Base-by-base conservation (phyloP, 1,140 invertebrate species). In the Tribolium castaneum region DNA sequence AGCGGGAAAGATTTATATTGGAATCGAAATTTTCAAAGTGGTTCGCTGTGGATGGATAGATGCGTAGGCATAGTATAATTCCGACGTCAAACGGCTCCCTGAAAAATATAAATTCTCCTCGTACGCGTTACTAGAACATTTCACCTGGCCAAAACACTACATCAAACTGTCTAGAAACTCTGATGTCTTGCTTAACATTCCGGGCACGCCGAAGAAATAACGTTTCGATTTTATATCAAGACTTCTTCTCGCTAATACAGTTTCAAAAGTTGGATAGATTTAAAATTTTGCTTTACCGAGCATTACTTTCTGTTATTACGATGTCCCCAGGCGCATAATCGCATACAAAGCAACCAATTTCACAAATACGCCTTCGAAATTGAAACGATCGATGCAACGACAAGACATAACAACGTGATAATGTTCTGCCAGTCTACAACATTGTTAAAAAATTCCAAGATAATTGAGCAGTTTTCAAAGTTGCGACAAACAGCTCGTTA, bases 171-270 rank as follows among this genome's bases (percentile, higher is more conserved):
- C 79, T 75, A 54, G 52, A 76, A 80, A 78, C 76, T 76, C 73
- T 54, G 77, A 80, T 75, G 76, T 78, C 79, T 80, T 80, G 70
- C 73, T 80, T 80, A 80, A 78, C 76, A 80, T 80, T 78, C 79
- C 19, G 52, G n/a, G 45, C 79, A 66, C 50, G 73, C 50, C 14
- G 49, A 70, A 71, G 50, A 80, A 80, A 80, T 80, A 80, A 77
- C 49, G 71, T 80, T 80, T 80, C 79, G 75, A 73, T 80, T 80
- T 73, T 80, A 51, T 73, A 80, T 74, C 71, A 66, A 66, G 59
- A 66, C 59, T 66, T 66, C 56, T 62, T 16, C 30, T 66, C 12
- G 30, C 59, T 66, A 66, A 66, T 66, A 66, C 59, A 66, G 59
- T 66, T 66, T 66, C 59, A 35, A 35, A 66, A 66, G 59, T 66